Base-by-base conservation (phyloP, 2,113 vertebrate species). In the Marmota monax region DNA sequence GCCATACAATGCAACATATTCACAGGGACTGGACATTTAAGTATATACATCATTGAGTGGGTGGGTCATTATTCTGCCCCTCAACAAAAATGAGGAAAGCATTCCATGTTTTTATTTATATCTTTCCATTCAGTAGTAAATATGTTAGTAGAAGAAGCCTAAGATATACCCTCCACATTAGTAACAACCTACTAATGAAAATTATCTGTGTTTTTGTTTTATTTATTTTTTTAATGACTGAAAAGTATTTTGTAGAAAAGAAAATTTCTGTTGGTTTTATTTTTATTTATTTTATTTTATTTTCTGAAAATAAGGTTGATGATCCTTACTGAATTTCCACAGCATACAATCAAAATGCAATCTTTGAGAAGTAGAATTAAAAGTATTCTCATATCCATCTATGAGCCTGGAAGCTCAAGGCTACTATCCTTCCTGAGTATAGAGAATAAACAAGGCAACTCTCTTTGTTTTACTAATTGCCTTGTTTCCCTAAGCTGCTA, bases 401-500 rank as follows among this genome's bases (percentile, higher is more conserved):
- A 17, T 34, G 20, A 89, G 45, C 85, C 80, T 90, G 86, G 58
- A 90, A 96, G 78, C 95, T 82, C 65, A 69, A 92, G 72, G 74
- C 73, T 86, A 2, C 51, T 79, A 10, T 96, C 34, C 27, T 65
- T 97, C 72, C 84, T 37, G 39, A 93, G 92, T 18, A 65, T 65
- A 85, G 32, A 97, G 56, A 96, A 25, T 84, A 90, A 97, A 91
- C 70, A 90, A 78, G 90, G 29, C 51, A 78, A 77, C 72, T 84
- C 27, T 90, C 80, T 97, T 79, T 96, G 84, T 91, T 90, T 85
- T 22, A 17, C 69, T 95, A 98, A 96, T 32, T 53, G 18, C 39
- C 96, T 88, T 92, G 45, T 97, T 97, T 96, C 92, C 73, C 56
- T 58, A 94, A 70, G 48, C 65, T 97, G 96, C 42, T 63, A 85